Evolutionary conservation across 2,797 vertebrate species (phyloP), one percentile per base, ranked within the genome.

Genomic region (Macroramphosus scolopax): DNA sequence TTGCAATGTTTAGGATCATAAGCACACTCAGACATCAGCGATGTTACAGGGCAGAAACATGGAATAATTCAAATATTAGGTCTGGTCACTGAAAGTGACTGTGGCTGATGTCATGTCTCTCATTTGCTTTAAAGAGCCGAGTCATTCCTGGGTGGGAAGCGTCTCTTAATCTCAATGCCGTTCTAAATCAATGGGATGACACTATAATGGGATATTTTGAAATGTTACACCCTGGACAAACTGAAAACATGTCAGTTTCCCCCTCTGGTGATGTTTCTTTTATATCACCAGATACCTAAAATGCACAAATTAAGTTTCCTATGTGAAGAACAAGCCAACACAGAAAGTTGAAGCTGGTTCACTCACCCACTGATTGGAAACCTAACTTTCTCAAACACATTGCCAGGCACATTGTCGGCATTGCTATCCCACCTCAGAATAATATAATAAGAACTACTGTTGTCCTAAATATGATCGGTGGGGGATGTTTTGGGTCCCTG

Each of bases 381-480:
- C 22, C 20, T 44, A 49, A 57, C 51, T 62, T 44, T 25, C 34
- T 61, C 36, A 58, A 64, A n/a, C 32, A 73, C 50, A 69, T 36
- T 22, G 39, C 40, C 46, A 49, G 46, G 48, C 56, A 70, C 78
- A 80, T 78, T 78, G 60, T 68, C 61, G 58, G 60, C 73, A 87
- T 81, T 78, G 63, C 51, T 78, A 63, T 71, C 77, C 79, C 80
- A 81, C 78, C 70, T 72, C 53, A 75, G 51, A 62, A 45, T 66
- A 41, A 67, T 39, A 47, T 40, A 39, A 72, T 77, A 56, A 84
- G 68, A 74, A 63, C 72, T 58, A 59, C 63, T 82, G 55, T 85
- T 80, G 62, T 84, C 60, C 64, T 65, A 39, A 73, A 63, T 56
- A 20, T 49, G 40, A 66, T 68, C 4, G 18, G 75, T 82, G 68